Evolutionary conservation across 2,113 vertebrate genomes (phyloP).

Genomic region (Passerina amoena): DNA sequence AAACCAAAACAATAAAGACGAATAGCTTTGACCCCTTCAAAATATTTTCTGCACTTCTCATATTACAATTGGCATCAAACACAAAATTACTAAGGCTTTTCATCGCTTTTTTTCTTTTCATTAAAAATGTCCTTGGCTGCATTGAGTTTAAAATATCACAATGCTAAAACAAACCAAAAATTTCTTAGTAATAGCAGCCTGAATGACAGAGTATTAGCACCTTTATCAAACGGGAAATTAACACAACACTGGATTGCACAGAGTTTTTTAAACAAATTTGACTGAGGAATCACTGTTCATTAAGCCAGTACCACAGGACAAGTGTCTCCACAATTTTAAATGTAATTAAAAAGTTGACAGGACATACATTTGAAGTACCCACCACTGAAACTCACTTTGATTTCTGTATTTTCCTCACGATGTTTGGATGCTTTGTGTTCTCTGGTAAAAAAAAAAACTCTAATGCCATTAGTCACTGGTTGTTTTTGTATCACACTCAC

Average conservation of each 20-base stretch:
- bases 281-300: not conserved
- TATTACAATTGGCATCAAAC: slow-evolving; percentile 16
- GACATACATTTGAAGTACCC: not conserved
- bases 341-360: not conserved
- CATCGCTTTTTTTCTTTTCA: not conserved
- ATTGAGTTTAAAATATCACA: slow-evolving; percentile 8
- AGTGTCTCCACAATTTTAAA: not conserved
- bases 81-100: slow-evolving; percentile 19
- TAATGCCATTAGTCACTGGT: not conserved
- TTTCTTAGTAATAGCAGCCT: not conserved
- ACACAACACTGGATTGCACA: not conserved
- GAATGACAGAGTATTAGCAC: not conserved
- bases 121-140: slow-evolving; percentile 35
- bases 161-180: slow-evolving; percentile 23
- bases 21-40: slow-evolving; percentile 29
- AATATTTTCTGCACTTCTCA: slow-evolving; percentile 24
- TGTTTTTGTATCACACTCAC: not conserved
- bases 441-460: not conserved
- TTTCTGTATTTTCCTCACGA: not conserved
- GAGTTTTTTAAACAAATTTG: not conserved
- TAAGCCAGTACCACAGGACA: not conserved
- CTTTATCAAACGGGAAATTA: not conserved
- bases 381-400: not conserved
- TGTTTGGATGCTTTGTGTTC: not conserved
- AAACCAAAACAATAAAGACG: not conserved